phyloP scores from a whole-genome alignment of 2,113 vertebrate genomes.

The Channa maculata region DNA sequence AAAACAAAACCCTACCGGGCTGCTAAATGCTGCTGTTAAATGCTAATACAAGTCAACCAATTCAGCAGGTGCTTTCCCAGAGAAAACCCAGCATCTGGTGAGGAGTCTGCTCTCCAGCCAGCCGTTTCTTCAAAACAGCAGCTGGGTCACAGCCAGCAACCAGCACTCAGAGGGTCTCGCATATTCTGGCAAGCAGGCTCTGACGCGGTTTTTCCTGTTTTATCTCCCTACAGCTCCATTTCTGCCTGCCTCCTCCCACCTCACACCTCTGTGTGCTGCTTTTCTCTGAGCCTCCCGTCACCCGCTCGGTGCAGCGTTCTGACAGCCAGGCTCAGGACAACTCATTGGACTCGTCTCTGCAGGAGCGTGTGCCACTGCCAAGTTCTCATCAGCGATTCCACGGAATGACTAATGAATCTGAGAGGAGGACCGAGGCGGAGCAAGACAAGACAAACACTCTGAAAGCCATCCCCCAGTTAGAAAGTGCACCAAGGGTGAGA shows the following conservation, averaged over 20 bases:
- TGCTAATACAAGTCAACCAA: constrained; percentile 19
- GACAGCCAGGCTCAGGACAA: constrained; percentile 46
- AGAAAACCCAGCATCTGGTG: constrained; percentile 61
- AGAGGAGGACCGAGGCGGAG: constrained; percentile 45
- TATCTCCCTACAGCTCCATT: constrained; percentile 19
- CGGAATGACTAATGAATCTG: constrained; percentile 63
- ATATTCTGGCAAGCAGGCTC: constrained; percentile 47
- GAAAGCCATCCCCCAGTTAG: constrained; percentile 20
- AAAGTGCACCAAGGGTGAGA: constrained; percentile 29
- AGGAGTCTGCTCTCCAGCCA: constrained; percentile 32
- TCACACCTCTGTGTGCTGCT: constrained; percentile 17
- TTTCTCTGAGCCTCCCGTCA: constrained; percentile 18
- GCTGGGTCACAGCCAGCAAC: constrained; percentile 46
- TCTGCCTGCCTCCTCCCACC: not conserved
- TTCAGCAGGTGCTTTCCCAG: constrained; percentile 28
- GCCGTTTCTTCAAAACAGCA: constrained; percentile 30
- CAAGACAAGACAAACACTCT: not conserved
- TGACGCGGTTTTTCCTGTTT: constrained; percentile 10
- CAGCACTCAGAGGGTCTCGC: constrained; percentile 11
- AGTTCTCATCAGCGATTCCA: constrained; percentile 58
- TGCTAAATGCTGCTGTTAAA: constrained; percentile 10
- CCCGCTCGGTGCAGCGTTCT: constrained; percentile 24
- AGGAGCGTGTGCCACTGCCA: constrained; percentile 51
- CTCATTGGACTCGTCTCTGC: constrained; percentile 58
- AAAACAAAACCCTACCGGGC: not conserved